Percentiles rank a stretch among this genome's conserved stretches.
Conservation (phyloP, 2,797 vertebrate species). For the Channallabes apus region DNA sequence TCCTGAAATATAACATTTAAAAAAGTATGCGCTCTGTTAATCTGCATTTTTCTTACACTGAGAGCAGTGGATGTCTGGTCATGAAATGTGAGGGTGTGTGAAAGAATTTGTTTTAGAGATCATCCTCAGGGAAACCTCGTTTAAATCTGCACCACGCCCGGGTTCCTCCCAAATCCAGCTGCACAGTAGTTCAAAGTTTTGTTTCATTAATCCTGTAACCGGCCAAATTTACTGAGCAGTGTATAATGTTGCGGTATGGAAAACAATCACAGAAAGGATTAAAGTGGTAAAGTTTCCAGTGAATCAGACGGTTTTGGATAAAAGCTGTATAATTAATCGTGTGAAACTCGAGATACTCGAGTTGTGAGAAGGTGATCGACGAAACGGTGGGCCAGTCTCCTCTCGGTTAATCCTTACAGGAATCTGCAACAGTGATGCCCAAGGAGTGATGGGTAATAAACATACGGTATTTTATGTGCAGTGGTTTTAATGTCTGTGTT, state of each 20-base stretch:
- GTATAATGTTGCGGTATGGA: no score
- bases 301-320: neutral
- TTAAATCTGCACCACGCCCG: neutral
- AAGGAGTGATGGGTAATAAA: neutral
- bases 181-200: neutral
- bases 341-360: no score
- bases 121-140: neutral
- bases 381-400: no score
- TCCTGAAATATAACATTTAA: no score
- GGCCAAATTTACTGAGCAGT: no score
- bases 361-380: no score
- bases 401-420: no score
- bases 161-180: conserved; percentile 9
- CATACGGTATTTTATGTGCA: neutral
- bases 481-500: neutral
- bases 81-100: neutral
- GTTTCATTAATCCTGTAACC: neutral
- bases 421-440: neutral
- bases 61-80: neutral
- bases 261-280: no score
- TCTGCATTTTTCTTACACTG: neutral
- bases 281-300: neutral
- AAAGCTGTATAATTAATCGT: neutral
- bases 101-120: neutral
- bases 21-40: no score